Percentiles rank a stretch among this genome's conserved stretches.
phyloP scores from a whole-genome alignment of 2,113 vertebrate genomes.

The Pangasianodon hypophthalmus region DNA sequence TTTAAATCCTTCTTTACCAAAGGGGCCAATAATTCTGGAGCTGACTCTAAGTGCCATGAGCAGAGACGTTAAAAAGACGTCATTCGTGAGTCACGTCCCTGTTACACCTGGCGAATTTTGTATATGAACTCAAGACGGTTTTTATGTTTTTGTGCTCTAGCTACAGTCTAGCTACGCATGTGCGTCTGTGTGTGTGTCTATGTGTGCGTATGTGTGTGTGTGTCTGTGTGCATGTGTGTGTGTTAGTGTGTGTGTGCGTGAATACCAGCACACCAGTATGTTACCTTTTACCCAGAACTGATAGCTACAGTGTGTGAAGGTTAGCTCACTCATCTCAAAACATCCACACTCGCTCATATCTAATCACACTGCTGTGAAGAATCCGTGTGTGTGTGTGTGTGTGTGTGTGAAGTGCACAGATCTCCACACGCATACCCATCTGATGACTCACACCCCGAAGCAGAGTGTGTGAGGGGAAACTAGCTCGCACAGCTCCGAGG shows the following conservation, averaged over 20 bases:
- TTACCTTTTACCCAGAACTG: not conserved
- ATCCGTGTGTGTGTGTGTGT: not conserved
- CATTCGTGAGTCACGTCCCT: too few species aligned
- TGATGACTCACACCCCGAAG: constrained; percentile 16
- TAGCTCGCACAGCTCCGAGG: not conserved
- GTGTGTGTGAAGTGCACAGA: not conserved
- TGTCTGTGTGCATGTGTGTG: not conserved
- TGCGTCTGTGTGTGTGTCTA: too few species aligned
- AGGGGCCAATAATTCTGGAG: too few species aligned
- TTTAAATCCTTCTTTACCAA: too few species aligned
- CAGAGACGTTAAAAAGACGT: too few species aligned
- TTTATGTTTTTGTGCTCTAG: too few species aligned
- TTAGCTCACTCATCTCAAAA: not conserved
- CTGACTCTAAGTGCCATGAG: too few species aligned
- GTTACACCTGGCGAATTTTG: too few species aligned
- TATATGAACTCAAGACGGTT: too few species aligned
- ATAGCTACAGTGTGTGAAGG: not conserved
- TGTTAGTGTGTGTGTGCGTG: not conserved
- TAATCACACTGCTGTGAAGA: not conserved
- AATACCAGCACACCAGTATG: not conserved
- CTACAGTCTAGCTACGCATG: not conserved
- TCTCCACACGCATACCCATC: constrained; percentile 26
- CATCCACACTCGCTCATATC: not conserved
- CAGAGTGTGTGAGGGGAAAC: not conserved
- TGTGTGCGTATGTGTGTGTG: not conserved